Conservation (phyloP, 2,113 vertebrate species). For the Proterorhinus semilunaris region DNA sequence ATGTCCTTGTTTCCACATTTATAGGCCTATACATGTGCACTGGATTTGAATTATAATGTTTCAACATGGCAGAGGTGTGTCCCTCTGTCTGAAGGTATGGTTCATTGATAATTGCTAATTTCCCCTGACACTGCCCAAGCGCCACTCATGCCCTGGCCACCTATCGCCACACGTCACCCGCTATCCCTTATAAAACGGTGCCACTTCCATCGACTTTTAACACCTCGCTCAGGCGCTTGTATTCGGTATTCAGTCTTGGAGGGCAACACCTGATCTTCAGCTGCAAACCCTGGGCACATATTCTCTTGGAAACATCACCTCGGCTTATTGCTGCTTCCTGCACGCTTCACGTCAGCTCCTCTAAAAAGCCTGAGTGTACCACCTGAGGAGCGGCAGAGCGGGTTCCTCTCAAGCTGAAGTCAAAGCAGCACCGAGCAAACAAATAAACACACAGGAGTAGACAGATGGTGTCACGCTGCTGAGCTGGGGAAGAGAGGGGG, state of each 20-base stretch:
- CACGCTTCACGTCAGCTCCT: conserved; percentile 39
- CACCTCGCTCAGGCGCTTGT: conserved; percentile 31
- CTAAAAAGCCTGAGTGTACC: conserved; percentile 31
- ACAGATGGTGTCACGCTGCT: conserved; percentile 59
- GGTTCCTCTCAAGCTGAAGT: conserved; percentile 62
- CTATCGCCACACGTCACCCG: conserved; percentile 65
- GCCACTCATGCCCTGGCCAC: conserved; percentile 48
- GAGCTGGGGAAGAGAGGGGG: conserved; percentile 31
- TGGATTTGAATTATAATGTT: no score
- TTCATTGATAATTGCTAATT: conserved; percentile 60
- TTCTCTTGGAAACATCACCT: conserved; percentile 20
- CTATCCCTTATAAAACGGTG: conserved; percentile 57
- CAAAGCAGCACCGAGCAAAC: conserved; percentile 54
- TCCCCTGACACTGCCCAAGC: conserved; percentile 59
- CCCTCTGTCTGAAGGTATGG: conserved; percentile 46
- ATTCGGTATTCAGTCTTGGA: conserved; percentile 36
- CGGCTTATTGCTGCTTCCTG: conserved; percentile 38
- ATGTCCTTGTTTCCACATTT: neutral
- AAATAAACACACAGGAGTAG: conserved; percentile 39
- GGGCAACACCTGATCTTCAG: conserved; percentile 60
- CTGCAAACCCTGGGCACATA: conserved; percentile 16
- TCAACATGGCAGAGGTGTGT: conserved; percentile 25
- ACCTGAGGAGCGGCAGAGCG: conserved; percentile 53
- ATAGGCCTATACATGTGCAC: no score
- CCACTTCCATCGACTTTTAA: conserved; percentile 13